Evolutionary conservation across 2,113 vertebrate species (phyloP), one percentile per base, ranked within the genome.

Genomic region (Tragelaphus buxtoni): DNA sequence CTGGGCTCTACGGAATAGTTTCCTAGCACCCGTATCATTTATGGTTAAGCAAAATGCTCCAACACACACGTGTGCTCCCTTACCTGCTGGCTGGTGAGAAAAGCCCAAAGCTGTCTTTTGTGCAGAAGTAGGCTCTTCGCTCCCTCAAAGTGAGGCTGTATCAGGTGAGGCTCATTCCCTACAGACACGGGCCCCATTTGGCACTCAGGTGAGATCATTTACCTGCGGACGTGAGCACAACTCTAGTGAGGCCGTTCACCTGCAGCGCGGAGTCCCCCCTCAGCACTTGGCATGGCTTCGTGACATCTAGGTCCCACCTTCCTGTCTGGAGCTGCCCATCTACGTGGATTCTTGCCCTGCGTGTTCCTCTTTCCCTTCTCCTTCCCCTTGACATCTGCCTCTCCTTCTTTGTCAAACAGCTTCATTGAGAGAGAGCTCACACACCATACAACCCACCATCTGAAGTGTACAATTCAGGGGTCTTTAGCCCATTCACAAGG

Each of bases 391-490:
- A 47, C 16, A 26, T 11, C 49, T 49, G 39, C 65, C 56, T 39
- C 63, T 49, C 49, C 85, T 47, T 9, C 88, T n/a, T n/a, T 16
- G 58, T 47, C 92, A 49, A 22, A 56, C 14, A 16, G 53, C 81
- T 55, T 72, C 28, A 60, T 2, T 2, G 81, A 45, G 26, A 65
- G 18, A 60, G 12, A 60, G n/a, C 3, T 11, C 72, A 35, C 49
- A 22, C 14, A 3, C 24, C 10, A 0, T 14, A 1, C 45, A 30
- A 26, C 7, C 6, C 32, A 10, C 20, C 20, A 0, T 16, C 14
- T 0, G 8, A 14, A 16, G 28, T 2, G 12, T 3, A 4, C 2
- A 0, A 12, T 3, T 8, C 13, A 1, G 0, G 5, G 32, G 63
- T 18, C 65, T n/a, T 18, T 7, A 32, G 45, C 3, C 0, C 1